Base-by-base conservation (phyloP, 2,113 vertebrate genomes). In the Tachysurus vachellii region DNA sequence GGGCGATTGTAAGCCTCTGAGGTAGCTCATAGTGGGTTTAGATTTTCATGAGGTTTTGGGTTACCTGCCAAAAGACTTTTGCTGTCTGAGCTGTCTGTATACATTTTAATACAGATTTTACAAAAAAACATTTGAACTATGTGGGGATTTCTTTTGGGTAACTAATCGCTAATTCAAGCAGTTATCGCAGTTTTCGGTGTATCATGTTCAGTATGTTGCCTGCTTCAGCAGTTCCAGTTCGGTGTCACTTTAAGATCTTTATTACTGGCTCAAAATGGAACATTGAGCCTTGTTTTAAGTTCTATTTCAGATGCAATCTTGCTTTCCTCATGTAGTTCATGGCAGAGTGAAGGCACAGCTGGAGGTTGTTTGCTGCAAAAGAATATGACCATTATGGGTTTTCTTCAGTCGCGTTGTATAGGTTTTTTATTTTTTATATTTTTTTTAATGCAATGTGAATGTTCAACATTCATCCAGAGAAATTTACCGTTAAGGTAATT, bases 271-370 rank as follows among this genome's bases (percentile, higher is more conserved):
- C 12, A 61, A 85, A 73, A 85, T 75, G 42, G 26, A 56, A 75
- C 54, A 42, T 3, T 56, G 50, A 70, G 70, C 70, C 64, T 57
- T 31, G 36, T 59, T 85, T 85, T 42, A 75, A 75, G n/a, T 75
- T 73, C 31, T 85, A 75, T 85, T 85, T 85, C 54, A 75, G 70
- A 75, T 85, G 70, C 36, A 75, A 61, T 75, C 19, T n/a, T 75
- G 36, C 70, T 75, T 85, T 75, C 44, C 54, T 56, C 54, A 59
- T 75, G 70, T 84, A 84, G 70, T 23, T 75, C 28, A 75, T 75
- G 83, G 83, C 36, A 75, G 83, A 47, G 10, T 61, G 57, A 81
- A 44, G 56, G 31, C 83, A 59, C 83, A 75, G 83, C 70, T 61
- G 83, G 70, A 85, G 54, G 70, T 47, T 53, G 83, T 47, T 44